Percentiles rank a stretch among this genome's conserved stretches.
Evolutionary conservation across 1,140 invertebrate species (phyloP).

Genomic region (Bilobella aurantiaca): DNA sequence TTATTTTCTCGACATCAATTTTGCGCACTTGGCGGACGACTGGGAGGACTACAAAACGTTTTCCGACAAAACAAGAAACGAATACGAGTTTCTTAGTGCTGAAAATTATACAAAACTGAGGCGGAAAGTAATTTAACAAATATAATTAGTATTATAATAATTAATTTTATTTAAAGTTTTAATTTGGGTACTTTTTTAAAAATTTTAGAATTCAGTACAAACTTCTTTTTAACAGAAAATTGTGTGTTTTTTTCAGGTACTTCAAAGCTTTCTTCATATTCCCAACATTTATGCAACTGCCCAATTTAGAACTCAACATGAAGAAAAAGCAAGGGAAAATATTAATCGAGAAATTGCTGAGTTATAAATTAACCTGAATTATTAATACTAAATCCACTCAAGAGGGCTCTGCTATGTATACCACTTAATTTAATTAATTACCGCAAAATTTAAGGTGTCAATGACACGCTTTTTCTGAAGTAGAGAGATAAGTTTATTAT

Average conservation of each 20-base stretch:
- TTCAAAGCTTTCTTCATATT: conserved; percentile 53
- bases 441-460: too few species aligned
- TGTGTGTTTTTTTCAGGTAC: too few species aligned
- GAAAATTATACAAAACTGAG: conserved; percentile 47
- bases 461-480: too few species aligned
- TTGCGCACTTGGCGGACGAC: conserved; percentile 46
- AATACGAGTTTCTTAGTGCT: conserved; percentile 49
- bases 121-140: conserved; percentile 44
- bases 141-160: conserved; percentile 20
- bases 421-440: too few species aligned
- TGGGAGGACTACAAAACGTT: conserved; percentile 46
- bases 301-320: conserved; percentile 49
- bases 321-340: conserved; percentile 50
- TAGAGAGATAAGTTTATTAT: too few species aligned
- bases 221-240: too few species aligned
- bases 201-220: too few species aligned
- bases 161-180: conserved; percentile 20
- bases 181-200: too few species aligned
- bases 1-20: conserved; percentile 53
- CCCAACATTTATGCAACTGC: conserved; percentile 56
- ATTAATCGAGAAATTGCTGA: conserved; percentile 49
- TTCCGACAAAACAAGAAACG: conserved; percentile 45
- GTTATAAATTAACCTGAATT: conserved; percentile 33
- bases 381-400: too few species aligned
- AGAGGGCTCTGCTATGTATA: too few species aligned